These are phyloP conservation scores for Cataglyphis livida DNA, from an alignment of 2,888 invertebrate species.

Conservation along the genomic window DNA sequence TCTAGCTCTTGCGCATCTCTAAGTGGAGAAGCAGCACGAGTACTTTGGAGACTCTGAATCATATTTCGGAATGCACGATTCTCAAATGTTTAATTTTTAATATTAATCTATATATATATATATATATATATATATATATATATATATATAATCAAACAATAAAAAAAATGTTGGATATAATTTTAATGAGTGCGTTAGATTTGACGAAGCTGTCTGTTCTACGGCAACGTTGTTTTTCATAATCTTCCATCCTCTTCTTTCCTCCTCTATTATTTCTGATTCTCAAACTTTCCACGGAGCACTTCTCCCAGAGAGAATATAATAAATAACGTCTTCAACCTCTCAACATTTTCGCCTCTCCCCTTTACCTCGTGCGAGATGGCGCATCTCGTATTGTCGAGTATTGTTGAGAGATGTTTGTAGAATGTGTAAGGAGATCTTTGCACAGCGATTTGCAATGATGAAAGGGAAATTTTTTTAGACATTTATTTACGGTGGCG, in stretches of 20 bases:
- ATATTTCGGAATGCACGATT: background rate
- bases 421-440: constrained; percentile 24
- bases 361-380: background rate
- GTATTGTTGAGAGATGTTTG: background rate
- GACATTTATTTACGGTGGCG: constrained; percentile 35
- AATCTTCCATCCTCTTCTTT: background rate
- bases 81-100: background rate
- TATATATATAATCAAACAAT: background rate
- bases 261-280: background rate
- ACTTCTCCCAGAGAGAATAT: background rate
- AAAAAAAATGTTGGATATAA: background rate
- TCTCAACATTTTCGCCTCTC: too few relatives aligned
- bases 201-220: background rate
- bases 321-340: constrained; percentile 32
- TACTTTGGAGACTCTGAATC: background rate
- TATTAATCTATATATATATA: background rate
- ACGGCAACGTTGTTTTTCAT: background rate
- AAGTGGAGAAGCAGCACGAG: background rate
- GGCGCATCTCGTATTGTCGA: constrained; percentile 16
- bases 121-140: too few relatives aligned
- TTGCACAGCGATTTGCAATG: background rate
- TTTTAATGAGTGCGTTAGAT: background rate
- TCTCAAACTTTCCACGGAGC: background rate
- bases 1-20: background rate
- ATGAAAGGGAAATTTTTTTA: constrained; percentile 21